Base-by-base conservation (phyloP, 2,113 vertebrate genomes). In the Hyaena hyaena region DNA sequence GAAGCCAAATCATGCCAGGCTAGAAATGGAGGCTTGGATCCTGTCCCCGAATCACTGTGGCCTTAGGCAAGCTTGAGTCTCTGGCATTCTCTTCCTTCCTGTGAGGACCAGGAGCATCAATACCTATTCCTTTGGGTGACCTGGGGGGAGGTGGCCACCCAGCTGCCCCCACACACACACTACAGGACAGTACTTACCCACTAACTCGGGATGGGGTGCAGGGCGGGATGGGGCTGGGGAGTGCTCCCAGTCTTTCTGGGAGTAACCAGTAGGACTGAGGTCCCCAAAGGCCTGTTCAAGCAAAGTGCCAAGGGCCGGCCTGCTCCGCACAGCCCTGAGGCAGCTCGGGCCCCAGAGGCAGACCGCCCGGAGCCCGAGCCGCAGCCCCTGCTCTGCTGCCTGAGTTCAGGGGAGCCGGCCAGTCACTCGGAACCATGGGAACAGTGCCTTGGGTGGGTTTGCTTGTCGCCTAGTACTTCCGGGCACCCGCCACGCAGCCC, bases 61-160 rank as follows among this genome's bases (percentile, higher is more conserved):
- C 14, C 12, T 48, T 6, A 68, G 61, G 5, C 6, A 43, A 28
- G 28, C 23, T 23, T 33, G 8, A 2, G 1, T 6, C 19, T 76
- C 17, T 23, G 2, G n/a, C 9, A 9, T 39, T 63, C 24, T 43
- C 58, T 35, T 4, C 23, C 58, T n/a, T n/a, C 16, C 17, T 8
- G 10, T 15, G 4, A 28, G 26, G 23, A 55, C 4, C 15, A 5
- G 55, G 17, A 7, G 5, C 17, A 0, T 16, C 17, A 0, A 11
- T 35, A 4, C 63, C 35, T 45, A 5, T 58, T 16, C 39, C 73
- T 69, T 17, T 19, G 21, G 14, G 8, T 65, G 39, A n/a, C 24
- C 0, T 10, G 14, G 24, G 2, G 19, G 45, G 69, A 76, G n/a
- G 50, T 31, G 23, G 48, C 14, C 39, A 11, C 12, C 53, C 19